Conservation (phyloP, 2,888 invertebrate genomes). For the Tridacna gigas region DNA sequence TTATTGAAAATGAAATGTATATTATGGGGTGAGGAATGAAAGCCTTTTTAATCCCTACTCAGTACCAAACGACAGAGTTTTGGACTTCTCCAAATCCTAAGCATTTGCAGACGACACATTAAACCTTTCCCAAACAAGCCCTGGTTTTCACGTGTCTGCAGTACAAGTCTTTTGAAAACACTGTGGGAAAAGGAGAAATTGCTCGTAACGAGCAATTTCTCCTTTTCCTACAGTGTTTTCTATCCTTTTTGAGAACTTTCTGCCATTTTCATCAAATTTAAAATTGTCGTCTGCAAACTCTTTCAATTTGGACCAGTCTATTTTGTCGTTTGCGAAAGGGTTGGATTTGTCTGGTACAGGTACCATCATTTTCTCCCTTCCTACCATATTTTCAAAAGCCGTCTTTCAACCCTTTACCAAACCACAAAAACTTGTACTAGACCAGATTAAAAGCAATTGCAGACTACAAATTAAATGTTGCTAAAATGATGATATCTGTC, state of each 20-base stretch:
- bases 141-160: neutral
- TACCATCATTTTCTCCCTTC: neutral
- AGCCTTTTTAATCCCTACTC: too few species aligned
- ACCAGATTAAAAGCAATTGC: too few species aligned
- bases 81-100: too few species aligned
- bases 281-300: neutral
- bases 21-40: too few species aligned
- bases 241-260: neutral
- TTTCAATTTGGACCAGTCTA: too few species aligned
- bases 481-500: too few species aligned
- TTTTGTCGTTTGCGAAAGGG: neutral
- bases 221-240: slow-evolving; percentile 3
- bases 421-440: too few species aligned
- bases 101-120: too few species aligned
- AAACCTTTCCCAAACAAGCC: neutral
- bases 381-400: neutral
- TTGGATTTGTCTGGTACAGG: neutral
- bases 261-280: neutral
- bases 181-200: slow-evolving; percentile 17
- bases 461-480: too few species aligned
- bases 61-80: too few species aligned
- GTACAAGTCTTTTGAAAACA: neutral
- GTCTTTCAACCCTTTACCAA: too few species aligned
- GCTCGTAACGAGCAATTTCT: slow-evolving; percentile 8
- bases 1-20: too few species aligned